These are phyloP conservation scores for Galaxea fascicularis DNA, from an alignment of 92 coral and sea anemone genomes.

Conservation along the genomic window DNA sequence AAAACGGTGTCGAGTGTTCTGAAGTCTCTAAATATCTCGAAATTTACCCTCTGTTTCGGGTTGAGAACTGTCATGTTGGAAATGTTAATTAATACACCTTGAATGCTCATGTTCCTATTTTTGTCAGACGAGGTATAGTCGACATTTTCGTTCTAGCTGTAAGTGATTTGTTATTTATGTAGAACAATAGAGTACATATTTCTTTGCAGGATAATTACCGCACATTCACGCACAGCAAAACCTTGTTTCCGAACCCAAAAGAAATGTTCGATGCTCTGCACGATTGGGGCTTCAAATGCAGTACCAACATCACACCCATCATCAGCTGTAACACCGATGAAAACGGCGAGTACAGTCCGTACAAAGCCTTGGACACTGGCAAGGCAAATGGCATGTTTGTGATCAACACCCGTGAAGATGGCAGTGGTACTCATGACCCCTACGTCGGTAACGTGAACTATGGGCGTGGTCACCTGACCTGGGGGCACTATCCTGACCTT, in stretches of 20 bases:
- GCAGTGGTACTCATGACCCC: slow-evolving; percentile 65
- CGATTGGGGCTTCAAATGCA: slow-evolving; percentile 78
- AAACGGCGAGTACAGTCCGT: slow-evolving; percentile 66
- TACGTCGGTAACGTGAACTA: slow-evolving; percentile 80
- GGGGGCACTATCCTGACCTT: slow-evolving; percentile 87
- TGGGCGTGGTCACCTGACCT: slow-evolving; percentile 83
- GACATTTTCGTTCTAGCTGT: neutral
- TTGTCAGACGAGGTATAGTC: neutral
- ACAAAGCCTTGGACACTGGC: slow-evolving; percentile 79
- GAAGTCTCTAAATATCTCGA: too few relatives aligned
- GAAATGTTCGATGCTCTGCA: slow-evolving; percentile 75
- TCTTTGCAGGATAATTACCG: slow-evolving; percentile 77
- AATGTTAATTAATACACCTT: too few relatives aligned
- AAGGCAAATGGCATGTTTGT: slow-evolving; percentile 59
- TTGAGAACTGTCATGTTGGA: too few relatives aligned
- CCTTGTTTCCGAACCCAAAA: slow-evolving; percentile 80
- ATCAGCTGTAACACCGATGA: slow-evolving; percentile 78
- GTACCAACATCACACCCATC: slow-evolving; percentile 82
- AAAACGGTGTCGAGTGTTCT: too few relatives aligned
- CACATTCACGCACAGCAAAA: slow-evolving; percentile 81
- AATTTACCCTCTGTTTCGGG: neutral
- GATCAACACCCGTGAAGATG: slow-evolving; percentile 68
- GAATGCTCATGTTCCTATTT: neutral
- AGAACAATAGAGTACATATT: neutral
- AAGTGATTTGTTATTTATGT: too few relatives aligned